Evolutionary conservation across 1,140 invertebrate genomes (phyloP).

Genomic region (Drosophila nebulosa): DNA sequence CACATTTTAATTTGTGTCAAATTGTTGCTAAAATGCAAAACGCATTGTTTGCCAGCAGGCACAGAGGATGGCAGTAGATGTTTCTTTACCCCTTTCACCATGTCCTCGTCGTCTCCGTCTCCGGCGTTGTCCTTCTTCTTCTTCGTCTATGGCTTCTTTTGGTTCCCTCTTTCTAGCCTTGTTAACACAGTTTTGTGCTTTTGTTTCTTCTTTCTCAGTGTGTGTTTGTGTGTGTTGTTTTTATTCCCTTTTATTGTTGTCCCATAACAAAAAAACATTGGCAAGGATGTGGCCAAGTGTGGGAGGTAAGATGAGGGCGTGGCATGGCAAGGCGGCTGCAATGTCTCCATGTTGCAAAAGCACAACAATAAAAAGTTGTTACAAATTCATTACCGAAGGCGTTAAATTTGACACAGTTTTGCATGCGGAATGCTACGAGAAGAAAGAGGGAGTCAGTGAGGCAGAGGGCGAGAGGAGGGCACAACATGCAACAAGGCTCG

Average conservation of each 20-base stretch:
- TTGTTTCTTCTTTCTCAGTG: conserved; percentile 48
- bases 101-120: conserved; percentile 42
- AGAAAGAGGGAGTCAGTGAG: neutral
- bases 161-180: conserved; percentile 41
- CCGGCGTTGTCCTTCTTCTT: conserved; percentile 36
- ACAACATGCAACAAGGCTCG: conserved; percentile 53
- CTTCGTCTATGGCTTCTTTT: conserved; percentile 11
- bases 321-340: neutral
- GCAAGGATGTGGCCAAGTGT: conserved; percentile 19
- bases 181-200: conserved; percentile 78
- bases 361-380: conserved; percentile 79
- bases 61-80: conserved; percentile 11
- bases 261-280: conserved; percentile 54
- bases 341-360: conserved; percentile 46
- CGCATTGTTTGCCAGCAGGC: conserved; percentile 59
- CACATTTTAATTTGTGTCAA: conserved; percentile 78
- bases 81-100: conserved; percentile 31
- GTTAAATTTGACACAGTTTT: conserved; percentile 79
- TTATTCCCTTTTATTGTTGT: conserved; percentile 58
- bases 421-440: conserved; percentile 34
- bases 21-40: conserved; percentile 78
- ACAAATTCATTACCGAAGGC: conserved; percentile 79
- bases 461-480: neutral
- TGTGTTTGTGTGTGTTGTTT: conserved; percentile 44
- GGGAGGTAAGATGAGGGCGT: neutral